These are phyloP conservation scores for Eupelmus urozonus DNA, from an alignment of 2,888 invertebrate species.

Conservation along the genomic window DNA sequence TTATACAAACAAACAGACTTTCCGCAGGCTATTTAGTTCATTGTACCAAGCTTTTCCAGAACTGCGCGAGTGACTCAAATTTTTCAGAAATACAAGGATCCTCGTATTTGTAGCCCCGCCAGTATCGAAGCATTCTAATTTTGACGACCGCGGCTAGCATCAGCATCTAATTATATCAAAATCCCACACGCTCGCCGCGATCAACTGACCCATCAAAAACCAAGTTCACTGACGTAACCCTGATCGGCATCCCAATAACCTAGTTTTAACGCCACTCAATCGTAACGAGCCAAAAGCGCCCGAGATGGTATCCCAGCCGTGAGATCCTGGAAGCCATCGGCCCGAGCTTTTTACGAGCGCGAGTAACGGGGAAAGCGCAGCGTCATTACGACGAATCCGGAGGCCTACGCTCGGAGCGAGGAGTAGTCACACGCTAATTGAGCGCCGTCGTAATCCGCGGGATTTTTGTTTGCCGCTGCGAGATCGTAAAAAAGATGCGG, in stretches of 20 bases:
- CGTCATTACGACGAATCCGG: slow-evolving; percentile 65
- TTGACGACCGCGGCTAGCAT: neutral
- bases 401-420: slow-evolving; percentile 12
- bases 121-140: neutral
- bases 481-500: slow-evolving; percentile 26
- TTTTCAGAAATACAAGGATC: neutral
- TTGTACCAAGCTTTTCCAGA: too few relatives aligned
- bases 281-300: too few relatives aligned
- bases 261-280: too few relatives aligned
- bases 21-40: too few relatives aligned
- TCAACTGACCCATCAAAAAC: too few relatives aligned
- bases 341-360: slow-evolving; percentile 7
- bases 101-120: neutral
- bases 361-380: slow-evolving; percentile 45
- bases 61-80: too few relatives aligned
- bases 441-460: slow-evolving; percentile 1
- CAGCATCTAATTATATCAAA: neutral
- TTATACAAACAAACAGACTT: neutral
- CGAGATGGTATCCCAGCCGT: too few relatives aligned
- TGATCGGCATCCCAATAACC: too few relatives aligned
- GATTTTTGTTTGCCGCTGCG: neutral
- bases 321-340: slow-evolving; percentile 12
- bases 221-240: too few relatives aligned
- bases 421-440: slow-evolving; percentile 18
- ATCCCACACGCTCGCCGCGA: neutral